phyloP scores from a whole-genome alignment of 2,888 invertebrate genomes.

The Cryptocephalus primarius region DNA sequence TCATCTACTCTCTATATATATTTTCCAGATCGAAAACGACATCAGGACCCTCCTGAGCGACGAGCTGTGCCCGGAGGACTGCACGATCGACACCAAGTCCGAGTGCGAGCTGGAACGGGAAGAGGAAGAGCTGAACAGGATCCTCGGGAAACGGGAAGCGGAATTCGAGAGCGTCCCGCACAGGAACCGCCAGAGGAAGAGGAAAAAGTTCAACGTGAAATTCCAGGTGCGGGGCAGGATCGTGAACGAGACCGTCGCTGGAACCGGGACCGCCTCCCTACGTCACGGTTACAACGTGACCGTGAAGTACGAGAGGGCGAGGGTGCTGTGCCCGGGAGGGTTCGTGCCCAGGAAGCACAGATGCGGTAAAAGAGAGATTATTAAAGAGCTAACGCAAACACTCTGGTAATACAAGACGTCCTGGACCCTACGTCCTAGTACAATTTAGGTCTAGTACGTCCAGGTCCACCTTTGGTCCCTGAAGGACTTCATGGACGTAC shows the following conservation, averaged over 20 bases:
- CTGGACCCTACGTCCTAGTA: too few relatives aligned
- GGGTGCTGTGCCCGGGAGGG: constrained; percentile 41
- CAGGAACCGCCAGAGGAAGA: constrained; percentile 15
- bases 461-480: too few relatives aligned
- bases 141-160: constrained; percentile 20
- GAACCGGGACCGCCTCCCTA: constrained; percentile 4
- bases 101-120: constrained; percentile 16
- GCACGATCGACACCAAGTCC: constrained; percentile 12
- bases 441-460: too few relatives aligned
- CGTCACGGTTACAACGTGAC: constrained; percentile 9
- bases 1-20: too few relatives aligned
- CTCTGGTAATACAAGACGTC: too few relatives aligned
- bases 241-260: constrained; percentile 11
- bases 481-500: too few relatives aligned
- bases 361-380: constrained; percentile 40
- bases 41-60: constrained; percentile 13
- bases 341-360: constrained; percentile 41
- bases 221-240: constrained; percentile 25
- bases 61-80: constrained; percentile 16
- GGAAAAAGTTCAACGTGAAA: constrained; percentile 23
- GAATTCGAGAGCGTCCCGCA: constrained; percentile 12
- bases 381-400: too few relatives aligned
- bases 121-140: constrained; percentile 24
- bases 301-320: constrained; percentile 11
- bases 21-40: constrained; percentile 19